A percentile compares a stretch with the other conserved stretches of the same genome.
Evolutionary conservation across 2,888 invertebrate species (phyloP).

Genomic region (Panzeria rudis): DNA sequence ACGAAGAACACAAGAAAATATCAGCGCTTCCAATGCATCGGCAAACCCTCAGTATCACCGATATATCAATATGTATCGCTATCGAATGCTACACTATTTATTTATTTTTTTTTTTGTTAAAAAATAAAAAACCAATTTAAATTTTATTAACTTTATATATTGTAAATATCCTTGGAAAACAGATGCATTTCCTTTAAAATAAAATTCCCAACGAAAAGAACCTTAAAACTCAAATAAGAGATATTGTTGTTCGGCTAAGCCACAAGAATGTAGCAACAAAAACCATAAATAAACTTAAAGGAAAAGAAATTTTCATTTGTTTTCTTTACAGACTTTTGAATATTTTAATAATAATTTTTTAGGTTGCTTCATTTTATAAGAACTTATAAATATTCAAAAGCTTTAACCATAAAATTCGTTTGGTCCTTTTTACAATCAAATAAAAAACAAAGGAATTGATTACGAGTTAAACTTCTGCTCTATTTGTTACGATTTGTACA

Average conservation of each 20-base stretch:
- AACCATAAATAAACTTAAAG: not conserved
- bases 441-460: conserved; percentile 20
- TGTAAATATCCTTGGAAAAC: not conserved
- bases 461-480: conserved; percentile 36
- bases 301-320: not conserved
- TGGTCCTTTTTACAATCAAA: not conserved
- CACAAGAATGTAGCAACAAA: not conserved
- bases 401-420: not conserved
- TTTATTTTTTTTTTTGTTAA: no score
- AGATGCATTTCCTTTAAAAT: not conserved
- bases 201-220: not conserved
- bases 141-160: not conserved
- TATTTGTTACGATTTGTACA: conserved; percentile 13
- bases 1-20: no score
- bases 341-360: conserved; percentile 51
- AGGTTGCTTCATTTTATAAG: not conserved
- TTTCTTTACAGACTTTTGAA: conserved; percentile 4
- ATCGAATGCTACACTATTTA: no score
- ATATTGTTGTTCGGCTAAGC: not conserved
- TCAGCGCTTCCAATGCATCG: no score
- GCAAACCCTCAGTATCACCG: no score
- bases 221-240: not conserved
- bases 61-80: no score
- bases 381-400: conserved; percentile 53
- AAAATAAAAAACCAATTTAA: no score